Base-by-base conservation (phyloP, 2,888 invertebrate species). In the Amphipyra tragopoginis region DNA sequence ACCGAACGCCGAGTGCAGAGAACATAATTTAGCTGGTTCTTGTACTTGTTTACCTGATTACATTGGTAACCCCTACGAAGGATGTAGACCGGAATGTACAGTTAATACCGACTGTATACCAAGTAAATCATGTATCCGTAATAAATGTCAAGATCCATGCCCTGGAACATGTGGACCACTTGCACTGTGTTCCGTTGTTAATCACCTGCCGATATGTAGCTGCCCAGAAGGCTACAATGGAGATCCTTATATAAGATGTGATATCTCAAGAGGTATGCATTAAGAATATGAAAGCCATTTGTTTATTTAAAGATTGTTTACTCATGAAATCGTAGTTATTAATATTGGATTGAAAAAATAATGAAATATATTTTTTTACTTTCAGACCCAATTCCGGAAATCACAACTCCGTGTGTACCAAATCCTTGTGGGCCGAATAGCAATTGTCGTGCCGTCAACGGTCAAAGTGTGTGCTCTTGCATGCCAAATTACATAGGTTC, bases 401-500 rank as follows among this genome's bases (percentile, higher is more conserved):
- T 81, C 45, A 67, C 84, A 36, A 95, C 96, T 72, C 97, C 97
- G 0, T 97, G 97, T 80, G 87, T 94, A 55, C 97, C 97, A 38
- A 96, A 96, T 51, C 97, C 97, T 1, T 97, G 97, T 85, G 97
- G 97, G 52, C 95, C 97, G 34, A 97, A 97, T 81, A 97, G 97
- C 58, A 92, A 96, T 77, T 98, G 98, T 85, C 95, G 96, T 29
- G 96, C 96, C 81, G 93, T 95, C 29, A 97, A 97, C 82, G 95
- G 95, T 11, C 96, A 97, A 80, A 97, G 97, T 6, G 96, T 96
- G 8, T 98, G 98, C 84, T 96, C 97, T 21, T 98, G 98, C 84
- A 90, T 96, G 82, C 95, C 96, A 7, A 95, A 96, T 69, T 97
- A 96, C 80, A 91, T 96, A 33, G 98, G 98, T 14, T 96, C 96